Percentiles rank a stretch among this genome's conserved stretches.
Conservation (phyloP, 2,113 vertebrate species). For the Asarcornis scutulata region DNA sequence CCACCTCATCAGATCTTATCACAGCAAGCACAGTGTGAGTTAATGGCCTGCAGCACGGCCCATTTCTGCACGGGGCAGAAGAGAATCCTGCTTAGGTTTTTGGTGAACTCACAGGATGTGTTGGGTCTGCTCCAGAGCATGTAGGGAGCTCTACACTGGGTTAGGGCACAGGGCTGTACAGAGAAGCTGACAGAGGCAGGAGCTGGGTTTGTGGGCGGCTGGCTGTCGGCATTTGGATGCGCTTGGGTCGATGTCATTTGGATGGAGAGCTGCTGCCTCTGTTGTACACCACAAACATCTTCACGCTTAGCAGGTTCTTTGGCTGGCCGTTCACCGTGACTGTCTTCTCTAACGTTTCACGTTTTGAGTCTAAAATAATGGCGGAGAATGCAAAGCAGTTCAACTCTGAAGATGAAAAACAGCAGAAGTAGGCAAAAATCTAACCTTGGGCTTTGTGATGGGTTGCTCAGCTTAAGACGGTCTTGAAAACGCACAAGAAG, state of each 20-base stretch:
- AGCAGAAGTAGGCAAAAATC: background rate
- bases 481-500: rapidly evolving
- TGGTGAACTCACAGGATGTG: background rate
- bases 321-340: rapidly evolving
- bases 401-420: background rate
- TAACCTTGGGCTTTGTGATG: background rate
- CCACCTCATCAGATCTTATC: background rate
- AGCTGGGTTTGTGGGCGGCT: background rate
- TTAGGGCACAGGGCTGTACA: background rate
- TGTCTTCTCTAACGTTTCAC: background rate
- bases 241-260: background rate
- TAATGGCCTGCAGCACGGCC: background rate
- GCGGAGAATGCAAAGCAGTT: background rate
- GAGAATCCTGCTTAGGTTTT: background rate
- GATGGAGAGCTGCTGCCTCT: background rate
- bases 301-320: background rate
- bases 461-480: background rate
- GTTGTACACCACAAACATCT: rapidly evolving
- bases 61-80: background rate
- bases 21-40: background rate
- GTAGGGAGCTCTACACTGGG: background rate
- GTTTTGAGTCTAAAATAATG: background rate
- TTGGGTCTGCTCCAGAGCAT: background rate
- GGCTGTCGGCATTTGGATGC: background rate
- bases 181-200: background rate